A percentile compares a stretch with the other conserved stretches of the same genome.
These are phyloP conservation scores for Oryzias dopingdopingensis DNA, from an alignment of 2,797 vertebrate species.

Conservation along the genomic window DNA sequence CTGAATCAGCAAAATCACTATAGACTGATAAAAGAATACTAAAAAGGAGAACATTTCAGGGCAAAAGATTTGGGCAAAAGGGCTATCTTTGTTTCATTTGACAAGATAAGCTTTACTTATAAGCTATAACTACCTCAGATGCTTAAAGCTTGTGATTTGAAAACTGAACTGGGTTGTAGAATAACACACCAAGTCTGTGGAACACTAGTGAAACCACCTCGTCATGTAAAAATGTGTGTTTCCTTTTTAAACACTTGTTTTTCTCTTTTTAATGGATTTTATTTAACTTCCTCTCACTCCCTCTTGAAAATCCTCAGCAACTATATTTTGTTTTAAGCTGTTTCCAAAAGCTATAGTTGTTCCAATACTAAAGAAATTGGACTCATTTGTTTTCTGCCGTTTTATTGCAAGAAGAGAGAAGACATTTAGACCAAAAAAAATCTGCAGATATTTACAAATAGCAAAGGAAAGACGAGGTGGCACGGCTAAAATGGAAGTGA, in stretches of 20 bases:
- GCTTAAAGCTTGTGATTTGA: constrained; percentile 65
- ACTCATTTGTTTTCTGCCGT: constrained; percentile 6
- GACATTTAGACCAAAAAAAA: background rate
- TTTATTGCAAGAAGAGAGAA: background rate
- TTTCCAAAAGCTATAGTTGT: constrained; percentile 6
- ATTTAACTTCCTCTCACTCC: constrained; percentile 18
- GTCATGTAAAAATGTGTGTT: constrained; percentile 50
- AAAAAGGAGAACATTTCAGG: too few relatives aligned
- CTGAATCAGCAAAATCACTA: constrained; percentile 31
- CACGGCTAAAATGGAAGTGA: constrained; percentile 19
- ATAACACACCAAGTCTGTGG: constrained; percentile 20
- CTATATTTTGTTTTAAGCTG: constrained; percentile 15
- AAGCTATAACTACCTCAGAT: constrained; percentile 37
- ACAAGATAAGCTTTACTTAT: too few relatives aligned
- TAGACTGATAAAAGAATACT: too few relatives aligned
- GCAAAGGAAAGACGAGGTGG: background rate
- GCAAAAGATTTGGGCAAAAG: too few relatives aligned
- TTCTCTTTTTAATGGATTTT: constrained; percentile 34
- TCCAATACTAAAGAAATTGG: background rate
- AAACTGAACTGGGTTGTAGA: constrained; percentile 58
- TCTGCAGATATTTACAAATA: constrained; percentile 18
- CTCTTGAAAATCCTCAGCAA: constrained; percentile 20
- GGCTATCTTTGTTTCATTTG: too few relatives aligned
- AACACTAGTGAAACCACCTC: constrained; percentile 58
- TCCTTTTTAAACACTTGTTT: constrained; percentile 27